Evolutionary conservation across 1,140 invertebrate genomes (phyloP), one percentile per base, ranked within the genome.

Genomic region (Temnothorax curvispinosus): DNA sequence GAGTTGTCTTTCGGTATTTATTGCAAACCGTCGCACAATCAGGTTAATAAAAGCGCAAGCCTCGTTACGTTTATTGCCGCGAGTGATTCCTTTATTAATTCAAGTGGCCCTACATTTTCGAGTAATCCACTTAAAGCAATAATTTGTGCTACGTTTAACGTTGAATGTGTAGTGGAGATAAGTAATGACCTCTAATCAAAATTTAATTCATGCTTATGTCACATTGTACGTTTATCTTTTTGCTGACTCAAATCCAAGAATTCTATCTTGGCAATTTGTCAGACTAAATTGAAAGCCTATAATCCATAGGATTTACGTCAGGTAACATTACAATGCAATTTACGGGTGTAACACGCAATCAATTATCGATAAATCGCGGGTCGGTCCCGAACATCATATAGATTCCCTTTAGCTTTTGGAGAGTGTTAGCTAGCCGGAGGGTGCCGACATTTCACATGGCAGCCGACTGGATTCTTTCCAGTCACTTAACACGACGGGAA

Each of bases 301-400:
- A 52, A 82, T 74, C 52, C 41, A 41, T 74, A 21, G 80, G 69
- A 74, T 75, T 84, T 84, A 74, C 18, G 47, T 75, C 54, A 27
- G 41, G 3, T 52, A 54, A 35, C 38, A 60, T 82, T 82, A 82
- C 56, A 84, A 60, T 75, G 56, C 54, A 74, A 84, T 84, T 84
- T 84, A 74, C 54, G 69, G 32, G 18, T 35, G 27, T 27, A 54
- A 27, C 27, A 71, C 1, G 13, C 77, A 64, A 89, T 89, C 88
- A 84, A 85, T 89, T 74, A 88, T 88, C 87, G 86, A 89, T 88
- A 85, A 89, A 88, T 88, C 60, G 44, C 21, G 27, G 32, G 35
- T 56, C 47, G 60, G 62, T 58, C 50, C 21, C 69, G 32, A 84
- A 41, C 74, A 86, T 85, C 65, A 72, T 54, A 32, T 32, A 54